Evolutionary conservation across 2,797 vertebrate species (phyloP), one percentile per base, ranked within the genome.

Genomic region (Petrocephalus sullivani): DNA sequence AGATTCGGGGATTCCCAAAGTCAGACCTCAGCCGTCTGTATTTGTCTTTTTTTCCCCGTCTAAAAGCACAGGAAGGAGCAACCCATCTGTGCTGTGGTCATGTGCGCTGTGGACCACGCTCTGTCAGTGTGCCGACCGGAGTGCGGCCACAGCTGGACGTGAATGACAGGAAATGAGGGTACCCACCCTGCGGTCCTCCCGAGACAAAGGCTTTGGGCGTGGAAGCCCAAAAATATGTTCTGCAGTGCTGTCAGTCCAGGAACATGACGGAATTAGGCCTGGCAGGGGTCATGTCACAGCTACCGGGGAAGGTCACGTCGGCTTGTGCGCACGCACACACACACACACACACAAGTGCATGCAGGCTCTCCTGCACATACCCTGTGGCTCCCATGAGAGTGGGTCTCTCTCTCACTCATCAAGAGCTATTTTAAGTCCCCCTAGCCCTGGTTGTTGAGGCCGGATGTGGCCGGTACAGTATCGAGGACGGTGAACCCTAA

Each of bases 361-460:
- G 60, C 60, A 10, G 8, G 60, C 60, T 61, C 37, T 87, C 8
- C 28, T 8, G 37, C 37, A 78, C 37, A 78, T 16, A n/a, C 71
- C 5, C 16, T 46, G 33, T 14, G 28, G 37, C 28, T 67, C 64
- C 64, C 28, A 0, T 67, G 12, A 33, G 64, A 1, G 4, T 10
- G 10, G 16, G 10, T 1, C 12, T 9, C 23, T 28, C 56, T 41
- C 49, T 78, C 21, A 9, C 86, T 54, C 88, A 51, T 56, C 16
- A 0, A n/a, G 90, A 89, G 87, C 88, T 89, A 91, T 92, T 92
- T 90, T 56, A 90, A 28, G 87, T 90, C 90, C 91, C 83, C 88
- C 88, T 88, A 16, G 46, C 82, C 92, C 89, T 93, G 93, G 89
- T 91, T 93, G 91, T 92, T 92, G 91, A 91, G 90, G 93, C 93